Base-by-base conservation (phyloP, 2,113 vertebrate species). In the Perognathus longimembris region DNA sequence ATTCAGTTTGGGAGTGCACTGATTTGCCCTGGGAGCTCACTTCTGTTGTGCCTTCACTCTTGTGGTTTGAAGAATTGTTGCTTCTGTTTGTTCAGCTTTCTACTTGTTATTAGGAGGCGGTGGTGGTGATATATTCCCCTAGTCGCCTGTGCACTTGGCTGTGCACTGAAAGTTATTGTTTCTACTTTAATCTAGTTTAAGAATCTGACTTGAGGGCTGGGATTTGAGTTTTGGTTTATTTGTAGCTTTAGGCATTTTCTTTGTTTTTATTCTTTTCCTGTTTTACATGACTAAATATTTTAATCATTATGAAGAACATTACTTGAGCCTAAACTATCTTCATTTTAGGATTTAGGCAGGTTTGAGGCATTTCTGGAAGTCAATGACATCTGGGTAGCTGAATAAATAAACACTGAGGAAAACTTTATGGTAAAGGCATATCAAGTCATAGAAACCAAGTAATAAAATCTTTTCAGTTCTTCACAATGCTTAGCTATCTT, bases 291-390 rank as follows among this genome's bases (percentile, higher is more conserved):
- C 18, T 54, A 1, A 4, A 26, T 64, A 74, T 32, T 93, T 90
- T 88, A 7, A 2, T 45, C 50, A 26, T 11, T 64, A 70, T 14
- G 66, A 32, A 71, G 12, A 80, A 70, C 14, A 9, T 84, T 36
- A 15, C 4, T 50, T 70, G 32, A 92, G 1, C 38, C 28, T 59
- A 79, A 87, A 70, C 15, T 9, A 45, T 87, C 50, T 32, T 83
- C 30, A 54, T 67, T 89, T 81, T 73, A 82, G 15, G 30, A n/a
- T 70, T 42, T 59, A 93, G 30, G 24, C 21, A 40, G 64, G 34
- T 21, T 82, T 83, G 82, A 74, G 6, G 5, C 40, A 85, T 92
- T 95, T 94, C 79, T 76, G 57, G 36, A 70, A 82, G 59, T 77
- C 9, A 61, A 6, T 9, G 7, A 21, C 4, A 20, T 67, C 32